Conservation (phyloP, 2,888 invertebrate genomes). For the Limulus polyphemus region DNA sequence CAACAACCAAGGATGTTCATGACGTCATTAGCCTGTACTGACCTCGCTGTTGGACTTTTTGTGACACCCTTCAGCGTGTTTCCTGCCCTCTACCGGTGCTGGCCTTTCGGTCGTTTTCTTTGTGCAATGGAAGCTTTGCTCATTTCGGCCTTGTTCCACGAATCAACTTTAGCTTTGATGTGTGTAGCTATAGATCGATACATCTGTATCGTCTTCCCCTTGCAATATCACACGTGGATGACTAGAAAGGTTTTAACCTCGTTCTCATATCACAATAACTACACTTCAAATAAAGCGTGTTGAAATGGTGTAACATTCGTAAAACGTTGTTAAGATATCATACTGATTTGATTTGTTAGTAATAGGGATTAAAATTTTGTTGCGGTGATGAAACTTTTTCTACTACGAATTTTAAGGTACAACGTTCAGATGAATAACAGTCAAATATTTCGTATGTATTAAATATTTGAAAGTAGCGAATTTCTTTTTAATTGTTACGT, state of each 20-base stretch:
- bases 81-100: conserved; percentile 71
- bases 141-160: conserved; percentile 71
- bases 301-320: too few species aligned
- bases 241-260: conserved; percentile 62
- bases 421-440: too few species aligned
- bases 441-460: too few species aligned
- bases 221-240: conserved; percentile 68
- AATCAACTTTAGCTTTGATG: conserved; percentile 73
- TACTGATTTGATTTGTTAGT: too few species aligned
- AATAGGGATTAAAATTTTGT: too few species aligned
- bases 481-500: too few species aligned
- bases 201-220: conserved; percentile 69
- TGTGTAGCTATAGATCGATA: conserved; percentile 84
- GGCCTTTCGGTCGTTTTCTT: conserved; percentile 80
- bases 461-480: too few species aligned
- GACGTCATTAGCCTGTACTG: conserved; percentile 73
- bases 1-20: conserved; percentile 68
- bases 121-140: conserved; percentile 79
- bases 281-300: too few species aligned
- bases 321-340: too few species aligned
- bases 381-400: too few species aligned
- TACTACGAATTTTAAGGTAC: too few species aligned
- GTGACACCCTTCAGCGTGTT: conserved; percentile 74
- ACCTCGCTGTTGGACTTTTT: conserved; percentile 70
- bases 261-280: not conserved